Percentiles rank a stretch among this genome's conserved stretches.
Conservation (phyloP, 2,113 vertebrate species). For the Neodontobutis hainanensis region DNA sequence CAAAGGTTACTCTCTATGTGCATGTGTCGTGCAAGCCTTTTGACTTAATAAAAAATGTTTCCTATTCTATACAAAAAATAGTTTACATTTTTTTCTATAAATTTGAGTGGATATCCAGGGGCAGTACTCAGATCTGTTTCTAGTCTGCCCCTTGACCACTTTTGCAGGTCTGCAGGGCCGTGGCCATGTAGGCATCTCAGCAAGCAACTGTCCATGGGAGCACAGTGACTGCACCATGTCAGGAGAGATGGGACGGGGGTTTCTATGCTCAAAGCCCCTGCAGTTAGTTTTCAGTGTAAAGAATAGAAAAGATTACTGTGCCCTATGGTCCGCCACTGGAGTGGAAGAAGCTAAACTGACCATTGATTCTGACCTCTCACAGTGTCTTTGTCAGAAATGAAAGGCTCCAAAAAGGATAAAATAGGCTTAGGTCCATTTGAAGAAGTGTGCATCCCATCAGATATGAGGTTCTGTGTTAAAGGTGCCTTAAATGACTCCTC, state of each 20-base stretch:
- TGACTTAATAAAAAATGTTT: too few relatives aligned
- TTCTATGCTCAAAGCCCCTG: background rate
- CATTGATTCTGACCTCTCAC: background rate
- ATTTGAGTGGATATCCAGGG: too few relatives aligned
- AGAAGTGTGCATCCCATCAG: background rate
- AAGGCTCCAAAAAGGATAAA: background rate
- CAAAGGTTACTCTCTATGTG: too few relatives aligned
- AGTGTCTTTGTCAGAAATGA: background rate
- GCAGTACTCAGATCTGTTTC: too few relatives aligned
- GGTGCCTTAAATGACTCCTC: background rate
- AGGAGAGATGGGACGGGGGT: background rate
- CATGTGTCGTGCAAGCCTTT: too few relatives aligned
- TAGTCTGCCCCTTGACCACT: too few relatives aligned
- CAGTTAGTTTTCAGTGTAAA: background rate
- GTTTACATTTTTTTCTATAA: too few relatives aligned
- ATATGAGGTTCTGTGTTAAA: background rate
- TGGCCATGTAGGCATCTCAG: too few relatives aligned
- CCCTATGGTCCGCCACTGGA: background rate
- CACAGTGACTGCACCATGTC: too few relatives aligned
- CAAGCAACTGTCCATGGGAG: too few relatives aligned
- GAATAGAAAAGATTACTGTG: background rate
- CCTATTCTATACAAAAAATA: too few relatives aligned
- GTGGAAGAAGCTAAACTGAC: background rate
- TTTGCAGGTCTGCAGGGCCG: too few relatives aligned
- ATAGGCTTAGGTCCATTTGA: background rate